Evolutionary conservation across 2,888 invertebrate genomes (phyloP).

Genomic region (Octonoba sinensis): DNA sequence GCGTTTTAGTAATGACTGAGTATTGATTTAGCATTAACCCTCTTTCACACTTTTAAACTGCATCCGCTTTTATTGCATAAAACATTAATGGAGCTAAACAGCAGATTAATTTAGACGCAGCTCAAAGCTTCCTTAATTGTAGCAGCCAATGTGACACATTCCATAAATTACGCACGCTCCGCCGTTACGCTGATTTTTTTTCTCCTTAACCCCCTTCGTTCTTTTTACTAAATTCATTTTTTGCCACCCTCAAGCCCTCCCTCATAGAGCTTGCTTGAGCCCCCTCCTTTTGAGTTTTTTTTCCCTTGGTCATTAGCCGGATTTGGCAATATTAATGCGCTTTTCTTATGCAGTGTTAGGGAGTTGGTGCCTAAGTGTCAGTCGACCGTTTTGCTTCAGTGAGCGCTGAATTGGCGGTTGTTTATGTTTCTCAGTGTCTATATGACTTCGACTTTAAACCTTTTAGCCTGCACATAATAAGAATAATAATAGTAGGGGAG

Average conservation of each 20-base stretch:
- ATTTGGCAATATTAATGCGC: constrained; percentile 61
- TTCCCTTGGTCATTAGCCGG: constrained; percentile 55
- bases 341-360: constrained; percentile 37
- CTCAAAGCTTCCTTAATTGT: constrained; percentile 59
- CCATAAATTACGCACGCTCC: constrained; percentile 58
- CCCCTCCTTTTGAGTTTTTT: constrained; percentile 12
- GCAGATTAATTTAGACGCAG: constrained; percentile 64
- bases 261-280: background rate
- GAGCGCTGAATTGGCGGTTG: constrained; percentile 2
- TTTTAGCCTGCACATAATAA: too few relatives aligned
- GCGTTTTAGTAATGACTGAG: constrained; percentile 55
- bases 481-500: too few relatives aligned
- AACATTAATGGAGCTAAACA: constrained; percentile 65
- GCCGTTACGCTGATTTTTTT: constrained; percentile 29
- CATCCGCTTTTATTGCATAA: constrained; percentile 62
- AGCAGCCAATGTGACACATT: constrained; percentile 61
- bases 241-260: constrained; percentile 1
- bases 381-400: constrained; percentile 16
- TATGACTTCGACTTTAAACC: too few relatives aligned
- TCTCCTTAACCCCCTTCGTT: background rate
- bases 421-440: background rate
- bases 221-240: constrained; percentile 7
- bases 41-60: constrained; percentile 64
- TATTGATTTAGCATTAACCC: constrained; percentile 64
- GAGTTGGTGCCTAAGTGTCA: constrained; percentile 22